Base-by-base conservation (phyloP, 2,888 invertebrate species). In the Craniophora ligustri region DNA sequence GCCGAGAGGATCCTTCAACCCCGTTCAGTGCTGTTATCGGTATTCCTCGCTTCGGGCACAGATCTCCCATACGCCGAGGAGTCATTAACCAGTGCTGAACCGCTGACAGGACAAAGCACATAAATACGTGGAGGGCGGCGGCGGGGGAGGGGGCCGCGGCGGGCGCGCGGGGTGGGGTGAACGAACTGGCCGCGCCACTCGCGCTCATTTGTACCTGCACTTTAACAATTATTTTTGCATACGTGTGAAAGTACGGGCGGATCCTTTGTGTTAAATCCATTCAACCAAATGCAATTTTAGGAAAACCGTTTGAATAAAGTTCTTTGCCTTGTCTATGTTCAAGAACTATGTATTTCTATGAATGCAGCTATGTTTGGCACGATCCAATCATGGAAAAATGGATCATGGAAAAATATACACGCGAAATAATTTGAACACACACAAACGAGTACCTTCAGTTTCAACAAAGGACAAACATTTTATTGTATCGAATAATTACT, bases 21-120 rank as follows among this genome's bases (percentile, higher is more conserved):
- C n/a, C 30, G 19, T 5, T 19, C n/a, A 48, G 30, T 13, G 38
- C 53, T 68, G 47, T 48, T 35, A 26, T 23, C 3, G 14, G 23
- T 21, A 23, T 10, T 21, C 5, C 15, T 3, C 14, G 21, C 32
- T 14, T 21, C 32, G 11, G 15, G 34, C 38, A 15, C 51, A 16
- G 38, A 18, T 13, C 54, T 40, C 39, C 10, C 39, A 34, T 40
- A 45, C 23, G 36, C 10, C 19, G 44, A 40, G 26, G 36, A 46
- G 63, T 59, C 75, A 62, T 68, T 58, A 67, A 48, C 60, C 72
- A 57, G 46, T 54, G 45, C 55, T n/a, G n/a, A n/a, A n/a, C n/a
- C n/a, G 66, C 64, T 63, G 75, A 75, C 76, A 75, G 76, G 65
- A 75, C 76, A 72, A 68, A 73, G 76, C 63, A 50, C 61, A 65